phyloP scores from a whole-genome alignment of 1,140 invertebrate genomes.

The Diachasma alloeum region DNA sequence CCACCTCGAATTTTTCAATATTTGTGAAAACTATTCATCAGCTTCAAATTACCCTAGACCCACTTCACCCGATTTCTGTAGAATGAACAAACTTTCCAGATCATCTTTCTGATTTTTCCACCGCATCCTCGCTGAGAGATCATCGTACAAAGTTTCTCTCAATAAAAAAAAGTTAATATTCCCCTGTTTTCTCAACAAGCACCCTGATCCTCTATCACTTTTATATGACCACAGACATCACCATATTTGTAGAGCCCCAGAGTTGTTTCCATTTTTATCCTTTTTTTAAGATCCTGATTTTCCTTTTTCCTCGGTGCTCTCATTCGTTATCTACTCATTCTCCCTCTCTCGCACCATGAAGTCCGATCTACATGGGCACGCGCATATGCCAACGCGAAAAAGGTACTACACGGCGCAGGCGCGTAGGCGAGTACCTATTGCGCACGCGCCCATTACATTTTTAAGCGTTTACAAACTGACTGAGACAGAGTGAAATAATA shows the following conservation, averaged over 20 bases:
- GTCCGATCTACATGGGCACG: conserved; percentile 22
- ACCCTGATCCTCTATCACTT: neutral
- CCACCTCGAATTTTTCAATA: no score
- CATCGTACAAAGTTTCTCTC: no score
- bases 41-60: no score
- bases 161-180: neutral
- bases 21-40: no score
- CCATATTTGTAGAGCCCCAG: neutral
- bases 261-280: neutral
- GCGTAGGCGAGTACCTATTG: conserved; percentile 20
- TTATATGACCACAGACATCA: neutral
- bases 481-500: conserved; percentile 6
- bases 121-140: no score
- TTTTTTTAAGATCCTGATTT: neutral
- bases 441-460: neutral
- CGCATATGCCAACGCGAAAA: conserved; percentile 10
- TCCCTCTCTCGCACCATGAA: neutral
- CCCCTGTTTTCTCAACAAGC: neutral
- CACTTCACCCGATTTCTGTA: no score
- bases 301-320: neutral
- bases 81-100: no score
- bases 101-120: no score
- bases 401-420: neutral
- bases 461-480: neutral
- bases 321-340: conserved; percentile 3